Evolutionary conservation across 2,888 invertebrate genomes (phyloP).

Genomic region (Drosophila meridiana): DNA sequence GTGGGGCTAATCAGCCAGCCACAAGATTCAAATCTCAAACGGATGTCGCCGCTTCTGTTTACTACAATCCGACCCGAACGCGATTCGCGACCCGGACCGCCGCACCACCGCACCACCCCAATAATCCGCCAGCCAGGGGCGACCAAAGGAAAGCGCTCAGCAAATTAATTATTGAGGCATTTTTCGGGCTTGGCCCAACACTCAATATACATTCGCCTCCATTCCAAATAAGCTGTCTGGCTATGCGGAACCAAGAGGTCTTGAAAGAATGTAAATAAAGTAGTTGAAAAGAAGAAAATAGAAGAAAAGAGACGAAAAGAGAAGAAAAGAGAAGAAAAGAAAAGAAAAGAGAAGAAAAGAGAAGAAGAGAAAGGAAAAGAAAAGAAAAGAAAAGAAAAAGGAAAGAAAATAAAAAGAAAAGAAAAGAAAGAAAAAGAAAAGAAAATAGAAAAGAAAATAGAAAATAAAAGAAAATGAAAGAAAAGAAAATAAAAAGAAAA

Average conservation of each 20-base stretch:
- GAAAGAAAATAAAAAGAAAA: background rate
- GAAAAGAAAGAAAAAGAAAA: background rate
- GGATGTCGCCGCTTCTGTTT: slow-evolving; percentile 68
- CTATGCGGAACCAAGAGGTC: slow-evolving; percentile 11
- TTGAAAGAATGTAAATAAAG: background rate
- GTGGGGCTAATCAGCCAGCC: slow-evolving; percentile 75
- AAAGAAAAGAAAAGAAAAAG: background rate
- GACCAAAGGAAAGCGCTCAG: slow-evolving; percentile 10
- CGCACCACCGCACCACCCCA: background rate
- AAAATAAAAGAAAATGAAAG: background rate
- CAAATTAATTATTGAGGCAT: slow-evolving; percentile 64
- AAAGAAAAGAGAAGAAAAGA: background rate
- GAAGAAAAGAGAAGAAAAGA: background rate
- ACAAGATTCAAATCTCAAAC: slow-evolving; percentile 75
- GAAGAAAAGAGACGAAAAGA: background rate
- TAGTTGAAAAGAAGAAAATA: background rate
- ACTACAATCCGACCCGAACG: slow-evolving; percentile 38
- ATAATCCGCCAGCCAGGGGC: background rate
- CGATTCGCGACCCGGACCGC: slow-evolving; percentile 1
- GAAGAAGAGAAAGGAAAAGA: background rate
- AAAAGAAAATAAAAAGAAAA: background rate
- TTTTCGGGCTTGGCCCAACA: slow-evolving; percentile 33
- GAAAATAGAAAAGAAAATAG: background rate
- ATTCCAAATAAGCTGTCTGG: slow-evolving; percentile 54
- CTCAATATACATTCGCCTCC: slow-evolving; percentile 28